Conservation (phyloP, 2,797 vertebrate genomes). For the Chloroceryle amazona region DNA sequence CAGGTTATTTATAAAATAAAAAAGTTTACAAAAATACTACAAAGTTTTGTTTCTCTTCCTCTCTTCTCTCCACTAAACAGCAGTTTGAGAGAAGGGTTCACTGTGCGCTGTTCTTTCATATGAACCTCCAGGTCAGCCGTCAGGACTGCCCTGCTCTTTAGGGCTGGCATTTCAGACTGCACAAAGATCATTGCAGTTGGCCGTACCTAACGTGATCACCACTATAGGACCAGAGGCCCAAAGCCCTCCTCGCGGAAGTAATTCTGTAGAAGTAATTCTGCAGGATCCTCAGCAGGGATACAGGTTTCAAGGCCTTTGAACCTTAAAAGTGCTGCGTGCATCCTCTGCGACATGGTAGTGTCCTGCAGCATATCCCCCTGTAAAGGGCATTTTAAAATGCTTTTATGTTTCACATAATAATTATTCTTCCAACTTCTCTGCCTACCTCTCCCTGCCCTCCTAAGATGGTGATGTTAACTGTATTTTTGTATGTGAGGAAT, state of each 20-base stretch:
- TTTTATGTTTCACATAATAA: neutral
- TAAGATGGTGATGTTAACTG: neutral
- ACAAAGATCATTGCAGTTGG: neutral
- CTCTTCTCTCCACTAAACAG: neutral
- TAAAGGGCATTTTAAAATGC: neutral
- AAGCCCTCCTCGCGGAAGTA: neutral
- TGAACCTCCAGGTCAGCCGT: neutral
- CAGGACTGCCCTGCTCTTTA: neutral
- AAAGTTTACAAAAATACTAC: neutral
- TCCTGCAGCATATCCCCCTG: neutral
- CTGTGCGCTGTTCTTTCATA: neutral
- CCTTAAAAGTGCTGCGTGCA: neutral
- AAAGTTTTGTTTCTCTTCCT: neutral
- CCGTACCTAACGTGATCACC: neutral
- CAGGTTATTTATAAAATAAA: neutral
- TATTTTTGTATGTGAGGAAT: neutral
- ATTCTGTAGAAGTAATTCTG: neutral
- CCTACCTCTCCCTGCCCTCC: accelerated
- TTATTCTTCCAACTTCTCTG: neutral
- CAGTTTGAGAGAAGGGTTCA: neutral
- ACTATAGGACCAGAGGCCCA: neutral
- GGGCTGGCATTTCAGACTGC: neutral
- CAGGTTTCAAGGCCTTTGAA: neutral
- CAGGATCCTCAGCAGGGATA: neutral
- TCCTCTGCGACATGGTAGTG: neutral